phyloP scores from a whole-genome alignment of 2,113 vertebrate species.

The Cromileptes altivelis region DNA sequence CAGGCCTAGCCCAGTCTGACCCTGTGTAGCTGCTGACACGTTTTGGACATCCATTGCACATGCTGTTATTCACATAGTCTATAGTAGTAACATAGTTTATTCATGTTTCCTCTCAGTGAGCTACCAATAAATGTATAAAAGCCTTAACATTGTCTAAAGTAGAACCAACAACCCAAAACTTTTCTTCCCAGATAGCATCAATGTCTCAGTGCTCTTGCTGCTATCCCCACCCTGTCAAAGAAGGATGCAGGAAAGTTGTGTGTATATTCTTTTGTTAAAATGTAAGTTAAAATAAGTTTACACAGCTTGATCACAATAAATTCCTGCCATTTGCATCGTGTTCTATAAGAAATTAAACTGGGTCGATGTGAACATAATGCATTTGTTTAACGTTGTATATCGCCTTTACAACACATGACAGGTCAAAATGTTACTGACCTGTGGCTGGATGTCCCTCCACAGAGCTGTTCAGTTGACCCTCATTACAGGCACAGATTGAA shows the following conservation, averaged over 20 bases:
- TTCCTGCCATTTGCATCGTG: background rate
- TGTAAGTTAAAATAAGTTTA: background rate
- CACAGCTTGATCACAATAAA: background rate
- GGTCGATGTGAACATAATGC: background rate
- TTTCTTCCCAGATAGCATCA: background rate
- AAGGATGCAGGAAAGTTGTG: background rate
- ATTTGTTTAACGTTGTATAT: constrained; percentile 6
- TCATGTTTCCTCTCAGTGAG: background rate
- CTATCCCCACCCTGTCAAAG: background rate
- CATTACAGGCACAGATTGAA: constrained; percentile 51
- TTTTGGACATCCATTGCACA: background rate
- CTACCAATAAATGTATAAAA: background rate
- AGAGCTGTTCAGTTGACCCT: constrained; percentile 41
- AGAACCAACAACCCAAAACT: background rate
- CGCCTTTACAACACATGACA: constrained; percentile 18
- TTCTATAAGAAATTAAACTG: background rate
- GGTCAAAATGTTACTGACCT: constrained; percentile 57
- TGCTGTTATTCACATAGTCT: background rate
- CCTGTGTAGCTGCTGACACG: background rate
- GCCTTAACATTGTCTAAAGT: background rate
- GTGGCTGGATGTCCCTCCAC: constrained; percentile 46
- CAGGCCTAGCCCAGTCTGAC: background rate
- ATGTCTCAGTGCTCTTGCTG: background rate
- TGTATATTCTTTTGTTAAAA: background rate
- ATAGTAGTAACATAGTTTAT: background rate